These are phyloP conservation scores for Odontamblyopus lacepedii DNA, from an alignment of 2,797 vertebrate species.

Conservation along the genomic window DNA sequence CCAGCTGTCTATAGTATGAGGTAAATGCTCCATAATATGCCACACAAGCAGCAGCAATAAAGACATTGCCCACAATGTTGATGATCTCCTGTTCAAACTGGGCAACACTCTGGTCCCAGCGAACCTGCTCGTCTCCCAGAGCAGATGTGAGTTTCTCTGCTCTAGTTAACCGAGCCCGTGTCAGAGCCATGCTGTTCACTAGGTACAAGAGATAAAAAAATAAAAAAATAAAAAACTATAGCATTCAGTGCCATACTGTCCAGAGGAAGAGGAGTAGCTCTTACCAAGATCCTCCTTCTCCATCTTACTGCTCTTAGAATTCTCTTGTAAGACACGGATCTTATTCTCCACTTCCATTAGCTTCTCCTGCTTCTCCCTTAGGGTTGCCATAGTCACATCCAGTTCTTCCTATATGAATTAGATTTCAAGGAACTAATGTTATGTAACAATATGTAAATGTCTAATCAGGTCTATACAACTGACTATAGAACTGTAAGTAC, in stretches of 20 bases:
- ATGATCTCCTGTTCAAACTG: constrained; percentile 82
- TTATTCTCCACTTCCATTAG: constrained; percentile 81
- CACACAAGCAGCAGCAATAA: constrained; percentile 86
- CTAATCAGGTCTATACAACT: neutral
- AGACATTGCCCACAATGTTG: constrained; percentile 84
- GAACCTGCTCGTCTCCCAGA: constrained; percentile 82
- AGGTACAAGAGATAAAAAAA: neutral
- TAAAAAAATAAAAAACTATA: neutral
- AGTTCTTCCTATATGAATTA: constrained; percentile 77
- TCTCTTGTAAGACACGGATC: constrained; percentile 80
- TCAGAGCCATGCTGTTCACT: constrained; percentile 83
- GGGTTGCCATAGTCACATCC: constrained; percentile 79
- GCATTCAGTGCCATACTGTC: neutral
- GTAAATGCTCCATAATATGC: constrained; percentile 88
- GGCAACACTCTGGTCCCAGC: constrained; percentile 84
- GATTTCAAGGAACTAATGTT: neutral
- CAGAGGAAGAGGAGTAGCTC: constrained; percentile 4
- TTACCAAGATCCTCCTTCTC: constrained; percentile 85
- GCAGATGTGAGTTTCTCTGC: constrained; percentile 84
- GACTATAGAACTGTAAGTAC: neutral
- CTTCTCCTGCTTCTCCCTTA: constrained; percentile 82
- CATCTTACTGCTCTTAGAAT: constrained; percentile 78
- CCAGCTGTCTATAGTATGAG: constrained; percentile 81
- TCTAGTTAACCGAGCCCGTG: constrained; percentile 76
- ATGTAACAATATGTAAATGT: neutral